Evolutionary conservation across 2,888 invertebrate genomes (phyloP), one percentile per base, ranked within the genome.

Genomic region (Phyto melanocephala): DNA sequence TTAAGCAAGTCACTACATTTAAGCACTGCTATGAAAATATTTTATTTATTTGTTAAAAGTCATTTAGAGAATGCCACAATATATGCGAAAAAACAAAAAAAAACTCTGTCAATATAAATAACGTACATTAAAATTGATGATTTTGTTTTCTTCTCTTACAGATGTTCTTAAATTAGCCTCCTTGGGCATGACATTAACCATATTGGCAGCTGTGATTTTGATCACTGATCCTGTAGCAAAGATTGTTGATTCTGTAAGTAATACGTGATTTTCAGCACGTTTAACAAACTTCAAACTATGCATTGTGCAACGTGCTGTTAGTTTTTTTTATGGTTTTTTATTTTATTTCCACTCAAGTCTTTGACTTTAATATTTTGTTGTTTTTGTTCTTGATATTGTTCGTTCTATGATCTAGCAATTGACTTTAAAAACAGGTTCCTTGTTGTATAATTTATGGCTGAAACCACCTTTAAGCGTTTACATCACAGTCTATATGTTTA

Each of bases 401-500:
- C 11, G 50, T 47, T 80, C 68, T 72, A 63, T 60, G 40, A 81
- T 85, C 13, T 80, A 91, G 91, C 89, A 90, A 89, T 58, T 91
- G 63, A 82, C 86, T 37, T 70, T 95, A 85, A 88, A 89, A 33
- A 91, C 93, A 1, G 93, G 93, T 5, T 93, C 95, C 0, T 86
- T 93, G n/a, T 88, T 94, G 1, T 93, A 93, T 86, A 89, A 92
- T 2, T 86, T 95, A n/a, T 94, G 96, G 93, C 89, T 91, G 70
- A 91, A 92, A 2, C 95, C 96, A 15, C 94, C 95, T 0, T 92
- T 95, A 35, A 93, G 94, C 0, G 92, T 96, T 0, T 93, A 92
- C 82, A 88, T 96, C 5, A 93, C 93, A 40, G 92, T 94, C 0
- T 96, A 94, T 88, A 91, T 96, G 76, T 97, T 96, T 90, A 96